Conservation (phyloP, 2,113 vertebrate species). For the Gobiocypris rarus region DNA sequence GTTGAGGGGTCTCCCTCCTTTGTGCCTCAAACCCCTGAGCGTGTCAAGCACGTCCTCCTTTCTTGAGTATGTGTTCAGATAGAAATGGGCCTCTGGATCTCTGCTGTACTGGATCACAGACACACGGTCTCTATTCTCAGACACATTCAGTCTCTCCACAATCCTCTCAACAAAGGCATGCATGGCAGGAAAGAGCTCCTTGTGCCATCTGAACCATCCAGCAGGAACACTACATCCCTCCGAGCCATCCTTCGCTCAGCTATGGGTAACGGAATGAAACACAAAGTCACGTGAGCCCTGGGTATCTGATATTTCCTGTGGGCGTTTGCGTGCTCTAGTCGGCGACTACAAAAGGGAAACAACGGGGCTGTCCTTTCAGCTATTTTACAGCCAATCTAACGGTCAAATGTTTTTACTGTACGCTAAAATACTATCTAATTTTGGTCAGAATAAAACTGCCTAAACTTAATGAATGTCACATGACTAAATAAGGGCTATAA, state of each 20-base stretch:
- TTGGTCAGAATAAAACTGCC: background rate
- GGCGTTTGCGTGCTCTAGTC: background rate
- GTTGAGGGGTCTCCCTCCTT: conserved; percentile 60
- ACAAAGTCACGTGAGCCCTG: conserved; percentile 48
- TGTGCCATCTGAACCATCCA: conserved; percentile 86
- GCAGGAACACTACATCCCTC: conserved; percentile 90
- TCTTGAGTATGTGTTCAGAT: conserved; percentile 44
- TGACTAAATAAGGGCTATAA: background rate
- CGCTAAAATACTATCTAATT: background rate
- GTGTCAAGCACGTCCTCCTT: conserved; percentile 25
- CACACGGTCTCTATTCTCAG: conserved; percentile 82
- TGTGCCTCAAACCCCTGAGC: conserved; percentile 50
- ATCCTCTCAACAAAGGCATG: conserved; percentile 87
- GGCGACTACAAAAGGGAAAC: background rate
- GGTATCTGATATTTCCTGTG: background rate
- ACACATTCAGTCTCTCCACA: conserved; percentile 83
- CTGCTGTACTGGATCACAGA: conserved; percentile 88
- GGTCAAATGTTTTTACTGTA: background rate
- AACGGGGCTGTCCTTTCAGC: background rate
- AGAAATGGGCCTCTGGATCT: conserved; percentile 54
- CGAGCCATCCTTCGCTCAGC: conserved; percentile 67
- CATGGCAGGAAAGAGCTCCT: conserved; percentile 80
- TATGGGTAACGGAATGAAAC: conserved; percentile 45
- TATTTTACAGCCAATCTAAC: background rate
- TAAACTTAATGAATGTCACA: background rate